Evolutionary conservation across 2,113 vertebrate species (phyloP).

Genomic region (Heloderma charlesbogerti): DNA sequence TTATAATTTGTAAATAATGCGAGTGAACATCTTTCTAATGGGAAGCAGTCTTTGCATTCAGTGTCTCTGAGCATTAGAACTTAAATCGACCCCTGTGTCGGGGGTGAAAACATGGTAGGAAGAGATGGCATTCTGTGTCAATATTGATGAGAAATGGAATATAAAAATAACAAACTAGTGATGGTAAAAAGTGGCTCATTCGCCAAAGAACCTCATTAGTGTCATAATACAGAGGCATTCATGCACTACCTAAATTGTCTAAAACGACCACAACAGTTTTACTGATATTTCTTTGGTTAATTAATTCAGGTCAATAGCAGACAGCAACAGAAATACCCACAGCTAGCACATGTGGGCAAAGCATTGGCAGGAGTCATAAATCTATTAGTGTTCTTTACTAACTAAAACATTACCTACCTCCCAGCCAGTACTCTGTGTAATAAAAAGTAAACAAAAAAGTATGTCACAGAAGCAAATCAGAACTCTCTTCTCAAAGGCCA

Average conservation of each 20-base stretch:
- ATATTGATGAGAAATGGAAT: conserved; percentile 79
- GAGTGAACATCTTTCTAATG: background rate
- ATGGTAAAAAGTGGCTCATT: conserved; percentile 89
- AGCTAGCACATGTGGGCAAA: conserved; percentile 94
- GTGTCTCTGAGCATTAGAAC: conserved; percentile 79
- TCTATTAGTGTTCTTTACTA: conserved; percentile 86
- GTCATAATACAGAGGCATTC: conserved; percentile 84
- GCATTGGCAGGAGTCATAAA: conserved; percentile 84
- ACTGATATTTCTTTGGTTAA: conserved; percentile 90
- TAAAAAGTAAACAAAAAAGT: conserved; percentile 85
- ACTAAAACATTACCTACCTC: conserved; percentile 97
- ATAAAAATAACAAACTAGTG: conserved; percentile 76
- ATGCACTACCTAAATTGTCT: conserved; percentile 90
- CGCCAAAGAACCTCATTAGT: conserved; percentile 90
- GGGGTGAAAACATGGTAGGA: conserved; percentile 80
- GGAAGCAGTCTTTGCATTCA: conserved; percentile 22
- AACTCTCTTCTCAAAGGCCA: conserved; percentile 66
- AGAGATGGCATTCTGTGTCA: conserved; percentile 77
- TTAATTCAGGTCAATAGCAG: conserved; percentile 89
- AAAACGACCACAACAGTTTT: conserved; percentile 74
- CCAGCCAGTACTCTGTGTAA: conserved; percentile 99
- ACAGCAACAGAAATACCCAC: conserved; percentile 90
- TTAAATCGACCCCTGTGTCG: conserved; percentile 97
- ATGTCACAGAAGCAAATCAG: conserved; percentile 80
- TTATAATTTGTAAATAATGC: background rate